phyloP scores from a whole-genome alignment of 30 jellyfish, hydroid and myxozoan genomes.

The Pelagia noctiluca region DNA sequence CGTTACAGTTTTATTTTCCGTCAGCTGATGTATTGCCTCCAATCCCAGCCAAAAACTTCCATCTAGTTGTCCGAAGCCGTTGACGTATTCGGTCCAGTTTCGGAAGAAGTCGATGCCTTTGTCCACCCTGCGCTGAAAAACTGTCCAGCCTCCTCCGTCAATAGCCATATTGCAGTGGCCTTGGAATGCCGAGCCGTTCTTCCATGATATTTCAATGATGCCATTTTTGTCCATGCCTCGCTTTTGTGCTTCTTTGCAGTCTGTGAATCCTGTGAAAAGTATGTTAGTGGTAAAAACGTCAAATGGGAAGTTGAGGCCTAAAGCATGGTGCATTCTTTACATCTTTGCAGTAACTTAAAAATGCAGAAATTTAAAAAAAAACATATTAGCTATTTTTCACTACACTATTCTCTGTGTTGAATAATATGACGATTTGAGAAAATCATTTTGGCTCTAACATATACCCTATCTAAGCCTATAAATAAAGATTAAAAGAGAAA shows the following conservation, averaged over 20 bases:
- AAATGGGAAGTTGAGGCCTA: too few species aligned
- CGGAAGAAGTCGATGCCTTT: constrained; percentile 52
- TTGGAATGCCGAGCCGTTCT: constrained; percentile 54
- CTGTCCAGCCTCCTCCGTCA: constrained; percentile 79
- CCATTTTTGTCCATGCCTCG: constrained; percentile 36
- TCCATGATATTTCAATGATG: constrained; percentile 49
- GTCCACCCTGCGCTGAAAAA: constrained; percentile 47
- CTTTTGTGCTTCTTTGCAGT: constrained; percentile 47
- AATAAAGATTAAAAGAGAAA: too few species aligned
- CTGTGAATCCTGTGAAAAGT: constrained; percentile 36
- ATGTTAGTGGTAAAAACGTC: too few species aligned
- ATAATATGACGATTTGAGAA: too few species aligned
- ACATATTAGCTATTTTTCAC: too few species aligned
- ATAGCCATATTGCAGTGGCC: constrained; percentile 61
- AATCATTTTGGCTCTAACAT: too few species aligned
- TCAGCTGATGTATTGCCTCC: constrained; percentile 47
- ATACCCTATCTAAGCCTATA: too few species aligned
- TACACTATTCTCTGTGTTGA: too few species aligned
- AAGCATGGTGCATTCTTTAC: too few species aligned
- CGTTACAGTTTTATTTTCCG: constrained; percentile 1
- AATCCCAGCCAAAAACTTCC: constrained; percentile 77
- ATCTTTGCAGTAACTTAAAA: too few species aligned
- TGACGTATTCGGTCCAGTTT: constrained; percentile 51
- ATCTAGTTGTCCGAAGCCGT: constrained; percentile 53
- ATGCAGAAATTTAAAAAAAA: too few species aligned